Conservation (phyloP, 2,888 invertebrate species). For the Synanthedon andrenaeformis region DNA sequence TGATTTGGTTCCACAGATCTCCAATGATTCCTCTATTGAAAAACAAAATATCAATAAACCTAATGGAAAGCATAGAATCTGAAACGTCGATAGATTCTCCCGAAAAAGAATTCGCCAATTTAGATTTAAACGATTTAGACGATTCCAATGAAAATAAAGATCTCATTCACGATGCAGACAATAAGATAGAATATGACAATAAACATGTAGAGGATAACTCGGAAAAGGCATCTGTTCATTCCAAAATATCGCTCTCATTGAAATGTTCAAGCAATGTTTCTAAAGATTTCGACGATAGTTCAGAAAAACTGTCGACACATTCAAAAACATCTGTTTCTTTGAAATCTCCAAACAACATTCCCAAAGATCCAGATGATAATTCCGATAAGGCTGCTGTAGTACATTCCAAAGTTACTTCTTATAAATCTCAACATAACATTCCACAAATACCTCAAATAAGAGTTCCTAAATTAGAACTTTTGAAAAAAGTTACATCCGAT, state of each 20-base stretch:
- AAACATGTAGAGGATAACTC: slow-evolving; percentile 36
- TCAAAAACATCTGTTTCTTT: slow-evolving; percentile 27
- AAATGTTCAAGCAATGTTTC: slow-evolving; percentile 19
- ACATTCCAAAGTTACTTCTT: slow-evolving; percentile 26
- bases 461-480: slow-evolving; percentile 50
- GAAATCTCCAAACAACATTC: slow-evolving; percentile 20
- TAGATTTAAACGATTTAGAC: slow-evolving; percentile 55
- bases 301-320: slow-evolving; percentile 24
- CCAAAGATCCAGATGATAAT: slow-evolving; percentile 30
- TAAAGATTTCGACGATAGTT: slow-evolving; percentile 33
- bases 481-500: slow-evolving; percentile 32
- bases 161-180: slow-evolving; percentile 12
- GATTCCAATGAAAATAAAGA: slow-evolving; percentile 34
- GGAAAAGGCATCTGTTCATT: slow-evolving; percentile 23
- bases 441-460: slow-evolving; percentile 44
- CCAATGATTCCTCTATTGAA: slow-evolving; percentile 55
- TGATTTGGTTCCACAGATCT: slow-evolving; percentile 35
- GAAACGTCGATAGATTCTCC: slow-evolving; percentile 65
- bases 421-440: slow-evolving; percentile 24
- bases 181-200: slow-evolving; percentile 26
- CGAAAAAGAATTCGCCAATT: slow-evolving; percentile 53
- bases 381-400: slow-evolving; percentile 24
- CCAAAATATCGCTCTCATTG: slow-evolving; percentile 25
- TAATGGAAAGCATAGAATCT: slow-evolving; percentile 67
- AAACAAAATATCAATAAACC: slow-evolving; percentile 62